Base-by-base conservation (phyloP, 2,888 invertebrate genomes). In the Ctena decussata region DNA sequence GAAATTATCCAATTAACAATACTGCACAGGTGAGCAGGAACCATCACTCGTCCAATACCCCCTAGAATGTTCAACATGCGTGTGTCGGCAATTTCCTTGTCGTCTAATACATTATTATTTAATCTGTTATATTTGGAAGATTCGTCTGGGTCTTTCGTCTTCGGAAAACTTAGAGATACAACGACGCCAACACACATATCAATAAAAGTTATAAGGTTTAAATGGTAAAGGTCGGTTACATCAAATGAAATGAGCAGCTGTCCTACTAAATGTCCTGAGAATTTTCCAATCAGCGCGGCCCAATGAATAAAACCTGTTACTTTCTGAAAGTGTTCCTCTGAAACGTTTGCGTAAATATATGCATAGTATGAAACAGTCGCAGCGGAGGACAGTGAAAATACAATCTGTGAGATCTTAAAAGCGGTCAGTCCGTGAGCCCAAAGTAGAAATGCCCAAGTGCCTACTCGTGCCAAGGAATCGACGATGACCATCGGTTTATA, bases 311-410 rank as follows among this genome's bases (percentile, higher is more conserved):
- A 98, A 0, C 98, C 98, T 0, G 99, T 98, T 1, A 98, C 98
- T 88, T 97, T 96, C 91, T 98, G 97, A 96, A 98, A 99, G 93
- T 97, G 97, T 30, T 94, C 95, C 75, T 97, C 96, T 82, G 97
- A 97, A 76, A 98, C 98, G 96, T 98, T 98, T 39, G 98, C 98
- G 96, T 98, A 99, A 90, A 99, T 98, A 93, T 99, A 99, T 0
- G 98, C 98, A 93, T 97, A 98, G 95, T 99, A 99, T 0, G 99
- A 99, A 2, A 99, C 97, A 96, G 99, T 99, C 0, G 98, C 97
- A 0, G 99, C 98, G 96, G 97, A 97, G 94, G 98, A 98, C 12
- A 98, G 96, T 11, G 99, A 99, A 95, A 97, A 98, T 92, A 97
- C 97, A 78, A 98, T 96, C 96, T 98, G 97, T 2, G 97, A 96